These are phyloP conservation scores for Drosophila ficusphila DNA, from an alignment of 1,140 invertebrate species.

Conservation along the genomic window DNA sequence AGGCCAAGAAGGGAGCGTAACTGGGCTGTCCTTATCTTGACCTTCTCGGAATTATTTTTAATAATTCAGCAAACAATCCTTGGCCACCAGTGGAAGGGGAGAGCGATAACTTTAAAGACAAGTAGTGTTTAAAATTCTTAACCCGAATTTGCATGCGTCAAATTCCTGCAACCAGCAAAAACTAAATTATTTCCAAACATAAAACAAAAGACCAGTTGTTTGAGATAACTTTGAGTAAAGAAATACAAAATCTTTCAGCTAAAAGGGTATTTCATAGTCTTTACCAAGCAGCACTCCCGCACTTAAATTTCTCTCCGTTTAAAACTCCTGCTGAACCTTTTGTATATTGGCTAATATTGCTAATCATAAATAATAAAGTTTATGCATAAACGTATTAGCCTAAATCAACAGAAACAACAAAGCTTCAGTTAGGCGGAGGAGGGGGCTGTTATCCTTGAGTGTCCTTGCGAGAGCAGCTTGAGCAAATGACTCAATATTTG, in stretches of 20 bases:
- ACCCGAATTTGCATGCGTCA: not conserved
- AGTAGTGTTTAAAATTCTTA: not conserved
- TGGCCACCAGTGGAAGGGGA: not conserved
- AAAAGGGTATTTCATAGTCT: not conserved
- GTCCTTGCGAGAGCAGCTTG: constrained; percentile 59
- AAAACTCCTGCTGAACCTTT: constrained; percentile 22
- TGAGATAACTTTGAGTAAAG: constrained; percentile 9
- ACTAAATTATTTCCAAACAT: not conserved
- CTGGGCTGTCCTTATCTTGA: constrained; percentile 54
- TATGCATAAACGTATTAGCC: constrained; percentile 80
- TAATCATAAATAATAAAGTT: constrained; percentile 81
- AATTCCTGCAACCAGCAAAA: not conserved
- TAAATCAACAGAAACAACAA: constrained; percentile 64
- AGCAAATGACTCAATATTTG: constrained; percentile 80
- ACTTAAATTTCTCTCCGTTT: not conserved
- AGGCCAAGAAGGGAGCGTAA: constrained; percentile 32
- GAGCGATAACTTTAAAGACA: not conserved
- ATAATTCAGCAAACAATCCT: constrained; percentile 65
- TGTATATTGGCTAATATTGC: constrained; percentile 66
- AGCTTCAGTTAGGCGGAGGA: not conserved
- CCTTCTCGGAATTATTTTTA: constrained; percentile 71
- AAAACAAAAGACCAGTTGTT: not conserved
- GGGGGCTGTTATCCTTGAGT: constrained; percentile 20
- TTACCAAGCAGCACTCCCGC: not conserved
- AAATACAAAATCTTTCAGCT: too few species aligned